phyloP scores from a whole-genome alignment of 2,797 vertebrate species.

The Pachyuromys duprasi region DNA sequence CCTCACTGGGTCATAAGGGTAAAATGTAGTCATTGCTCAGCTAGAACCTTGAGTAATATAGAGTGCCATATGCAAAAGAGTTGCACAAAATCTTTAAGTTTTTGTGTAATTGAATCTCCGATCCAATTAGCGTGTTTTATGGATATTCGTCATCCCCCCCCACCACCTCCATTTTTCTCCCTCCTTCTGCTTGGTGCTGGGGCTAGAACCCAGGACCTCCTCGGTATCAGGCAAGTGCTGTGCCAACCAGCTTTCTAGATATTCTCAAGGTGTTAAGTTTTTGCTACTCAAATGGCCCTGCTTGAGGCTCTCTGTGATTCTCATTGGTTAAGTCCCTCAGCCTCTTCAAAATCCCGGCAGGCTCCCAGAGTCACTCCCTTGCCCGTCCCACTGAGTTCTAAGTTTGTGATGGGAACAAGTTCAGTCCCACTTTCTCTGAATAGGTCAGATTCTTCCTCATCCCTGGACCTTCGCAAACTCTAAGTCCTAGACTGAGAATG shows the following conservation, averaged over 20 bases:
- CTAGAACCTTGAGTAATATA: neutral
- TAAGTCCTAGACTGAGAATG: neutral
- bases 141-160: neutral
- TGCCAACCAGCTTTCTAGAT: neutral
- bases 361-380: neutral
- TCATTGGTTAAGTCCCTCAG: neutral
- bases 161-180: too few species aligned
- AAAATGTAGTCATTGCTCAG: neutral
- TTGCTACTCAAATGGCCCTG: neutral
- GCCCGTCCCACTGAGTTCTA: neutral
- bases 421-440: neutral
- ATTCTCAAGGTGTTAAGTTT: neutral
- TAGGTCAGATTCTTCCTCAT: neutral
- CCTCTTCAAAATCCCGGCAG: neutral
- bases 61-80: neutral
- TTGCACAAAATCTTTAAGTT: neutral
- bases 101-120: neutral
- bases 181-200: neutral
- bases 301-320: neutral
- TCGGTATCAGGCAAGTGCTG: neutral
- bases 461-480: neutral
- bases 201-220: neutral
- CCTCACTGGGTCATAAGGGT: neutral
- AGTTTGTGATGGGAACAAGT: neutral
- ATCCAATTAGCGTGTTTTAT: neutral